A percentile compares a stretch with the other conserved stretches of the same genome.
Evolutionary conservation across 2,888 invertebrate species (phyloP).

Genomic region (Zygogramma bicolorata): DNA sequence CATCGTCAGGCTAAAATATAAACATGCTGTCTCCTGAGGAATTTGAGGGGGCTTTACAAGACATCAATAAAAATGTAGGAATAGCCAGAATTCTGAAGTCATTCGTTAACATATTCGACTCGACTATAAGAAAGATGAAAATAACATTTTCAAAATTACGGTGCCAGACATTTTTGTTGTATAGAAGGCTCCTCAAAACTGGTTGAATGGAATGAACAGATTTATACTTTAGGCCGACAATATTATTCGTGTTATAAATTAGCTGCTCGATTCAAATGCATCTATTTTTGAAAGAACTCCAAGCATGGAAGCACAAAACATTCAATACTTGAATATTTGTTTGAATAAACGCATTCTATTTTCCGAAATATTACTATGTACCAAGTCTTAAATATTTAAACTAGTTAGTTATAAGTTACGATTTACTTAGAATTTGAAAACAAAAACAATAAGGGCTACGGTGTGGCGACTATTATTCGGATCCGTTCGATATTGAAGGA

Average conservation of each 20-base stretch:
- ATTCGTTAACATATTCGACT: no score
- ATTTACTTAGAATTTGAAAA: conserved; percentile 37
- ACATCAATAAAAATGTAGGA: no score
- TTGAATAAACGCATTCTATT: conserved; percentile 22
- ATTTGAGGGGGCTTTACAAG: no score
- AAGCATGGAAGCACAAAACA: not conserved
- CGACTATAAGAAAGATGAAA: no score
- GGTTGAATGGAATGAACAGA: no score
- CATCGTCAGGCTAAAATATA: no score
- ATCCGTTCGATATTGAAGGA: not conserved
- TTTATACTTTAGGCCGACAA: no score
- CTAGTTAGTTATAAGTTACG: conserved; percentile 26
- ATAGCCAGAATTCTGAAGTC: no score
- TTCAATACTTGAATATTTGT: not conserved
- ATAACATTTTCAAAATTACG: not conserved
- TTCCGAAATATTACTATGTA: conserved; percentile 35
- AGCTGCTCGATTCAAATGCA: not conserved
- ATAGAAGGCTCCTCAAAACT: no score
- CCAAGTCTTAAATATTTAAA: conserved; percentile 27
- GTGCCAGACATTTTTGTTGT: no score
- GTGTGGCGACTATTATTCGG: conserved; percentile 2
- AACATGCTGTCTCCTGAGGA: no score
- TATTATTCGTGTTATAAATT: no score
- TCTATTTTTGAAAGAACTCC: not conserved
- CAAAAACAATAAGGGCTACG: conserved; percentile 38